These are phyloP conservation scores for Lepus timidus DNA, from an alignment of 2,113 vertebrate genomes.

Conservation along the genomic window DNA sequence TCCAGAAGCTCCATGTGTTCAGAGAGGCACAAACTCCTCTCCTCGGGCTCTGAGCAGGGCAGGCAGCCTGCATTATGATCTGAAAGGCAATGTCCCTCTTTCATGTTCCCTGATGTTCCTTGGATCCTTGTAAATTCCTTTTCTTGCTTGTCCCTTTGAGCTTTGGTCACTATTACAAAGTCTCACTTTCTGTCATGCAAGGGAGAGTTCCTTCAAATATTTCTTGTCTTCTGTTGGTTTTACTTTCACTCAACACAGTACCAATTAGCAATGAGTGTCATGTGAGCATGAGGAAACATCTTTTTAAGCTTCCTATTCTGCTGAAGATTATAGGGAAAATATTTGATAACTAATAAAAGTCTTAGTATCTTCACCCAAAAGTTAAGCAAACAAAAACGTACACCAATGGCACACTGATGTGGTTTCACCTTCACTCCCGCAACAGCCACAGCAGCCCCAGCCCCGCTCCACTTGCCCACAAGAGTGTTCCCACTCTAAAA, in stretches of 20 bases:
- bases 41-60: background rate
- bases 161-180: background rate
- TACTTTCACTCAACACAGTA: background rate
- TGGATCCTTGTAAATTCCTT: background rate
- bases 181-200: background rate
- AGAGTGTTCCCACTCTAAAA: background rate
- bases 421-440: background rate
- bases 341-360: slow-evolving; percentile 39
- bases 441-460: background rate
- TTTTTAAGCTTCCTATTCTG: slow-evolving; percentile 41
- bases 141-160: background rate
- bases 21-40: background rate
- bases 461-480: background rate
- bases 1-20: slow-evolving; percentile 28
- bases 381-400: background rate
- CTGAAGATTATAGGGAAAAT: slow-evolving; percentile 24
- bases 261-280: background rate
- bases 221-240: slow-evolving; percentile 17
- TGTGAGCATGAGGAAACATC: background rate
- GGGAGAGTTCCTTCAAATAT: slow-evolving; percentile 10
- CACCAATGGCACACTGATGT: background rate
- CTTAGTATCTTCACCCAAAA: background rate
- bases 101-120: background rate
- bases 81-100: background rate
- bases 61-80: background rate